phyloP scores from a whole-genome alignment of 2,113 vertebrate species.

The Macrotus californicus region DNA sequence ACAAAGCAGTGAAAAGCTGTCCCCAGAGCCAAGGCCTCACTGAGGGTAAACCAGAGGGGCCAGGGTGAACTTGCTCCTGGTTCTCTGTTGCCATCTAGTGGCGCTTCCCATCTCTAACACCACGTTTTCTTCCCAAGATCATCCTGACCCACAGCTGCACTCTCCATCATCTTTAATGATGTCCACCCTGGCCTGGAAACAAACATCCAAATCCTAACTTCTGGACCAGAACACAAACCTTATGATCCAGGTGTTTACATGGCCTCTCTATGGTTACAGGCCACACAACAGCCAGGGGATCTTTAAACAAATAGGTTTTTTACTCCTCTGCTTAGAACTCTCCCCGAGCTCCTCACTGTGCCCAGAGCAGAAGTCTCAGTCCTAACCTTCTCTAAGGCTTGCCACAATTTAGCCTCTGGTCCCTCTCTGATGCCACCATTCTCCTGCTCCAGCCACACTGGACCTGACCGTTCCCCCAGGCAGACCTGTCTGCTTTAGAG shows the following conservation, averaged over 20 bases:
- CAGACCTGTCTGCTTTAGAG: neutral
- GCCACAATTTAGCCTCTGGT: neutral
- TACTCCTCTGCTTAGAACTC: neutral
- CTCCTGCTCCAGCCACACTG: neutral
- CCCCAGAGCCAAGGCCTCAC: neutral
- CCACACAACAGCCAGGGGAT: neutral
- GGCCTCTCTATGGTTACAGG: neutral
- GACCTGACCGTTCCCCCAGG: too few species aligned
- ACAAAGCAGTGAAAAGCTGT: neutral
- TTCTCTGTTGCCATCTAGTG: constrained; percentile 65
- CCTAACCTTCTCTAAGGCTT: neutral
- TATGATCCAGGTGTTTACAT: neutral
- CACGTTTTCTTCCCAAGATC: neutral
- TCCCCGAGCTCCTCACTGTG: neutral
- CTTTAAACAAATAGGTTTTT: neutral
- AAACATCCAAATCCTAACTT: neutral
- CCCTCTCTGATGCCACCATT: neutral
- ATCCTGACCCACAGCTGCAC: neutral
- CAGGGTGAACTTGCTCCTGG: neutral
- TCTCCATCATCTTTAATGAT: neutral
- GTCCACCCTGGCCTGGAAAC: neutral
- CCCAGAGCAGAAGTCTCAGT: neutral
- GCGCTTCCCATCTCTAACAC: neutral
- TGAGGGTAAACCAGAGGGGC: neutral
- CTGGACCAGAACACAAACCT: neutral